phyloP scores from a whole-genome alignment of 2,888 invertebrate species.

The Trypoxylon attenuatum region DNA sequence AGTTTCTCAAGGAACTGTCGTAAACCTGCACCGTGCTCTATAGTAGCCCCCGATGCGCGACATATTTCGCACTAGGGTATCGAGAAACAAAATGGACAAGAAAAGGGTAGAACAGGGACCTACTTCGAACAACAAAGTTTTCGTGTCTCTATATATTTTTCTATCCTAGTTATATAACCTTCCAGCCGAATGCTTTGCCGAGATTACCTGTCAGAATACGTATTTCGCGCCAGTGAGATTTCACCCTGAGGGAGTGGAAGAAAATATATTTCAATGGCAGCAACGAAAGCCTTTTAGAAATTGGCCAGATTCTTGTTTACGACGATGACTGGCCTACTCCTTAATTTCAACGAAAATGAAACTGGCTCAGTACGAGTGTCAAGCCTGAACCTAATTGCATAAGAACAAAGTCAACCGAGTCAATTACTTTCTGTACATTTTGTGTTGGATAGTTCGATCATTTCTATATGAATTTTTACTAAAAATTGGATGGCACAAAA shows the following conservation, averaged over 20 bases:
- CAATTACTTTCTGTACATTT: no score
- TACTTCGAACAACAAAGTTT: conserved; percentile 40
- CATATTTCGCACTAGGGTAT: conserved; percentile 39
- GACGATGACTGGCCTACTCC: not conserved
- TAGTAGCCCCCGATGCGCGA: conserved; percentile 5
- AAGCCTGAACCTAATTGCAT: no score
- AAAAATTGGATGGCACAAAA: no score
- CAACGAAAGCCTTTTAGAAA: conserved; percentile 24
- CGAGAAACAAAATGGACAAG: conserved; percentile 24
- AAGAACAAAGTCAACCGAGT: no score
- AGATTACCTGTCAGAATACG: conserved; percentile 56
- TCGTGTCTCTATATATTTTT: conserved; percentile 30
- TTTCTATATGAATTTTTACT: no score
- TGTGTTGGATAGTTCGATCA: no score
- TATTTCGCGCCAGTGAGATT: conserved; percentile 39
- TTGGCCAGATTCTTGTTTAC: conserved; percentile 18
- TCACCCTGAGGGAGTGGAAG: conserved; percentile 20
- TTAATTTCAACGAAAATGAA: no score
- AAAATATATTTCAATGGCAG: conserved; percentile 24
- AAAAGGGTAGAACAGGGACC: not conserved
- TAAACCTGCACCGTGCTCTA: conserved; percentile 38
- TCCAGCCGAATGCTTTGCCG: conserved; percentile 37
- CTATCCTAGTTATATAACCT: conserved; percentile 41
- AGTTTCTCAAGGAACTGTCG: conserved; percentile 42
- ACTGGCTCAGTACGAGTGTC: no score